Evolutionary conservation across 2,888 invertebrate genomes (phyloP), one percentile per base, ranked within the genome.

Genomic region (Eledone cirrhosa): DNA sequence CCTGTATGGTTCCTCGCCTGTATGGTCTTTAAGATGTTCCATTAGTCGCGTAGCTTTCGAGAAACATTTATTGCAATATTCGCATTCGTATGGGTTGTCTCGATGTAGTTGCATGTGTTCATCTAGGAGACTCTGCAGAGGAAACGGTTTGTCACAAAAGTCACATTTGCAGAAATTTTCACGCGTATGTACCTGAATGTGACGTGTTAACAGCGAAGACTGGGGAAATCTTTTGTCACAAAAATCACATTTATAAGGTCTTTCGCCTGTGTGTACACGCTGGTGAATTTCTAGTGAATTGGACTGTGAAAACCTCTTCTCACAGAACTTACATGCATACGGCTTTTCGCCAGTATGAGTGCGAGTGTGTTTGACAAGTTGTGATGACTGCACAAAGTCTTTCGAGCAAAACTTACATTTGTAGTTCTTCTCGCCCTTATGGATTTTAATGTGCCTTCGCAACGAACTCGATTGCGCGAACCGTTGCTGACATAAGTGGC

Each of bases 101-200:
- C 72, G 72, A 41, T 72, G 72, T 33, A 72, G 31, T 41, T 72
- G 72, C 72, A 72, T 72, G 31, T 72, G 72, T 41, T 72, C 72
- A 41, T 72, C 72, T n/a, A 72, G 72, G 72, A 72, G 72, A 31
- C 72, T 72, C 31, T 72, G 72, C 31, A 72, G 72, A 31, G 72
- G 72, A 33, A 72, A 72, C 11, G 72, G 72, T 41, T 72, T 72
- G 72, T 72, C 72, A 72, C 72, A 72, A 31, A 72, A 72, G 33
- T 72, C 72, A 41, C 72, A 72, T 41, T 72, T 72, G 72, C 72
- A 72, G 72, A 72, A 72, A 41, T 72, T 72, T 41, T 72, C 72
- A 41, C 72, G 72, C 33, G 72, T 72, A 41, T 72, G 72, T 72
- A 72, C 72, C 72, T 72, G 72, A 41, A 72, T 72, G 72, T 72